phyloP scores from a whole-genome alignment of 2,113 vertebrate genomes.

The Gallinago jamesoni region DNA sequence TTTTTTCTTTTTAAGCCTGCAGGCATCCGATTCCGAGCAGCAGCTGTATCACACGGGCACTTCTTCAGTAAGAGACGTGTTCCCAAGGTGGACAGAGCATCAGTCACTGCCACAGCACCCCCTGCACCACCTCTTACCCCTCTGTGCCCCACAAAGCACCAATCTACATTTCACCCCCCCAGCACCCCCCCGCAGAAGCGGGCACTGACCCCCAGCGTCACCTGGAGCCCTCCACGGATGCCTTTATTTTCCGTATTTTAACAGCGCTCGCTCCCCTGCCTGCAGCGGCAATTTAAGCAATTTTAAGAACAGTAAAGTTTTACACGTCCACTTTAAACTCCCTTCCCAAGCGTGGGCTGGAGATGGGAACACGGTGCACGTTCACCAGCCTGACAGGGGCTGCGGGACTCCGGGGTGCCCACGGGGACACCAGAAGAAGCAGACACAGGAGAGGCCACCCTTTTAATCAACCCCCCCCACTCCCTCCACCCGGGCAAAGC shows the following conservation, averaged over 20 bases:
- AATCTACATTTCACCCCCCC: not conserved
- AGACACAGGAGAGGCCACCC: not conserved
- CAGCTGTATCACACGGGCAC: not conserved
- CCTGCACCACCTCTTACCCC: not conserved
- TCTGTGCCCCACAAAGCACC: not conserved
- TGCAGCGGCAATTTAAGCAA: not conserved
- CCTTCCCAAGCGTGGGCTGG: fast-evolving
- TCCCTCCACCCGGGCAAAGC: not conserved
- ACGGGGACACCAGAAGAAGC: not conserved
- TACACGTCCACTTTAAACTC: not conserved
- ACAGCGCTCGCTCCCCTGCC: not conserved
- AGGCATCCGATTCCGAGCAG: not conserved
- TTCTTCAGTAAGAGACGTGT: not conserved
- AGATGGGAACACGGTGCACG: fast-evolving
- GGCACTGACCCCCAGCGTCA: not conserved
- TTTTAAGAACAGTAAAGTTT: not conserved
- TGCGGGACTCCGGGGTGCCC: not conserved
- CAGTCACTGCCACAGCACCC: not conserved
- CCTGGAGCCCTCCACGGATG: fast-evolving
- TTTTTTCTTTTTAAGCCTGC: not conserved
- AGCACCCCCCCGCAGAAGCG: not conserved
- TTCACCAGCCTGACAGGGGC: fast-evolving
- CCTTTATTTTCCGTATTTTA: not conserved
- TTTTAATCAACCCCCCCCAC: not conserved
- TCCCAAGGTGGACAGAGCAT: not conserved